A percentile compares a stretch with the other conserved stretches of the same genome.
Conservation (phyloP, 1,140 invertebrate species). For the Reticulitermes speratus region DNA sequence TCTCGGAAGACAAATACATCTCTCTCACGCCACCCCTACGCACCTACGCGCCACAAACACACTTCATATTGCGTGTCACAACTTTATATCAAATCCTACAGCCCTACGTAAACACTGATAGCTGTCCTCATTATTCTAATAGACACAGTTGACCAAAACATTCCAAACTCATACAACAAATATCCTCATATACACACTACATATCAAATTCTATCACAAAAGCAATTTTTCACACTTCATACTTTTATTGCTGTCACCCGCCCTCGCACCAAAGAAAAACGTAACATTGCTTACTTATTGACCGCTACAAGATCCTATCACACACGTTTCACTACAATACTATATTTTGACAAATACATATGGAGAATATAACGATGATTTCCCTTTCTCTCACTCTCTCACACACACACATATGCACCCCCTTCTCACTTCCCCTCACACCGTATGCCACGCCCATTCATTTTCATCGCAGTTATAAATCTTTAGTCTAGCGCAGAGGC, state of each 20-base stretch:
- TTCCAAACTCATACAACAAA: neutral
- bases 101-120: neutral
- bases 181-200: neutral
- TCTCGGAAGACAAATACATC: no score
- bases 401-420: neutral
- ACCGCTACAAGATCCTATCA: neutral
- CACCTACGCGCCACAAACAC: no score
- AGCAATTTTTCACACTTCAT: neutral
- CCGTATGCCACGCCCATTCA: neutral
- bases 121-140: neutral
- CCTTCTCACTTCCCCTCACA: neutral
- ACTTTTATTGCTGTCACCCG: neutral
- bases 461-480: constrained; percentile 15
- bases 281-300: neutral
- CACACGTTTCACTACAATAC: neutral
- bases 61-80: neutral
- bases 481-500: neutral
- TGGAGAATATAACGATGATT: neutral
- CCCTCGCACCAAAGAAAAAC: neutral
- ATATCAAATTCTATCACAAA: neutral
- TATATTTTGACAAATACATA: constrained; percentile 1
- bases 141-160: neutral
- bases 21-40: no score
- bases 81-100: neutral
- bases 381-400: neutral